These are phyloP conservation scores for Cyclopterus lumpus DNA, from an alignment of 2,797 vertebrate species.

Conservation along the genomic window DNA sequence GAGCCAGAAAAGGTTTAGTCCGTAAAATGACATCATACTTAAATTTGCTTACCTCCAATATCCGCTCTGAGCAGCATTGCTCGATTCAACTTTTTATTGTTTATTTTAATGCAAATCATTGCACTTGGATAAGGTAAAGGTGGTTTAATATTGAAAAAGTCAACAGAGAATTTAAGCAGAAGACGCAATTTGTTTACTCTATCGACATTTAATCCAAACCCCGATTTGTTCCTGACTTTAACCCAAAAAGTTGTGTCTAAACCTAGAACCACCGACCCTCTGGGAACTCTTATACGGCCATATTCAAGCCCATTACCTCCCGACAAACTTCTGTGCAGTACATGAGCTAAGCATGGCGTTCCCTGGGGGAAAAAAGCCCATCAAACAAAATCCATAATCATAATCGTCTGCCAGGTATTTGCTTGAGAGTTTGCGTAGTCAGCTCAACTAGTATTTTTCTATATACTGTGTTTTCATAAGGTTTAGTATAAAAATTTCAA, in stretches of 20 bases:
- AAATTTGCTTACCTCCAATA: too few species aligned
- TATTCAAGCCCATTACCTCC: neutral
- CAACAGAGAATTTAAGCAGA: too few species aligned
- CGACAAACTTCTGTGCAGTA: neutral
- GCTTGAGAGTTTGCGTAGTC: too few species aligned
- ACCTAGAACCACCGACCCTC: too few species aligned
- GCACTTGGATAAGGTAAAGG: neutral
- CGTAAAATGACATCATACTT: neutral
- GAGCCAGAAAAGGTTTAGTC: neutral
- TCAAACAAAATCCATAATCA: neutral
- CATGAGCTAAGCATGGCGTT: neutral
- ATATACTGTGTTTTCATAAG: neutral
- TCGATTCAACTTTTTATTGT: neutral
- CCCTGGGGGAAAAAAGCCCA: neutral
- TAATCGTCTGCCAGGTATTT: too few species aligned
- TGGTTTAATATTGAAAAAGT: neutral
- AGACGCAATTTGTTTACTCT: too few species aligned
- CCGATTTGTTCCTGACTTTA: too few species aligned
- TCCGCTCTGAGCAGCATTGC: too few species aligned
- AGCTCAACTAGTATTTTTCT: neutral
- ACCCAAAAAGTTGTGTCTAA: too few species aligned
- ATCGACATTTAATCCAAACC: too few species aligned
- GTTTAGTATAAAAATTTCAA: neutral
- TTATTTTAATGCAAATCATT: neutral
- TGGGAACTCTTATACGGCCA: neutral